Percentiles rank a stretch among this genome's conserved stretches.
Conservation (phyloP, 2,113 vertebrate genomes). For the Clarias macrocephalus region DNA sequence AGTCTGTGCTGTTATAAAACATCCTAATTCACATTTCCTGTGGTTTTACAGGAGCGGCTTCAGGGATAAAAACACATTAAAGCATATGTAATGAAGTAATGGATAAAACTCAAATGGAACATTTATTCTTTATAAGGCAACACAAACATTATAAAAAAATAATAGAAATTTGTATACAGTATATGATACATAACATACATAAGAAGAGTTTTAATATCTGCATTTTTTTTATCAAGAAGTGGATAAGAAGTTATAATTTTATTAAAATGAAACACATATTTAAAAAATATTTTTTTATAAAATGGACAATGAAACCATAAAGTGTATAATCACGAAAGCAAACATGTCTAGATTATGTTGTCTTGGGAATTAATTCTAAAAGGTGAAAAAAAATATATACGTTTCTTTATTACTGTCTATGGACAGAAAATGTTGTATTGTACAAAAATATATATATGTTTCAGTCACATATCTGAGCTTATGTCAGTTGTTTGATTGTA, state of each 20-base stretch:
- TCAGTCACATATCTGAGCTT: not conserved
- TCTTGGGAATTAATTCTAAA: not conserved
- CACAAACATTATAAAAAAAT: slow-evolving; percentile 66
- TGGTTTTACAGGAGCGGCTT: not conserved
- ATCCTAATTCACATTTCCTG: not conserved
- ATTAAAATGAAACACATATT: slow-evolving; percentile 43
- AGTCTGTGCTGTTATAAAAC: not conserved
- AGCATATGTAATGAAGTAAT: too few relatives aligned
- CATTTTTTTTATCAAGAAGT: slow-evolving; percentile 33
- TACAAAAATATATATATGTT: not conserved
- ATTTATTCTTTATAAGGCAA: slow-evolving; percentile 59
- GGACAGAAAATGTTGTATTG: not conserved
- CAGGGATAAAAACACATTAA: not conserved
- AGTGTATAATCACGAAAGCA: not conserved
- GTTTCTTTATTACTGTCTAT: not conserved
- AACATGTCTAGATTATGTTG: not conserved
- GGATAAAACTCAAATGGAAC: slow-evolving; percentile 45
- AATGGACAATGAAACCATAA: slow-evolving; percentile 5
- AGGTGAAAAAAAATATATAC: not conserved
- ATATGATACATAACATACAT: slow-evolving; percentile 54
- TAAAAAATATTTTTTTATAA: slow-evolving; percentile 42
- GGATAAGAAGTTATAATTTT: slow-evolving; percentile 63
- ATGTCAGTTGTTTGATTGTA: not conserved
- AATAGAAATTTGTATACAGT: slow-evolving; percentile 43
- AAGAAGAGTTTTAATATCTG: slow-evolving; percentile 32